Conservation (phyloP, 2,888 invertebrate species). For the Mesorhabditis sp. region DNA sequence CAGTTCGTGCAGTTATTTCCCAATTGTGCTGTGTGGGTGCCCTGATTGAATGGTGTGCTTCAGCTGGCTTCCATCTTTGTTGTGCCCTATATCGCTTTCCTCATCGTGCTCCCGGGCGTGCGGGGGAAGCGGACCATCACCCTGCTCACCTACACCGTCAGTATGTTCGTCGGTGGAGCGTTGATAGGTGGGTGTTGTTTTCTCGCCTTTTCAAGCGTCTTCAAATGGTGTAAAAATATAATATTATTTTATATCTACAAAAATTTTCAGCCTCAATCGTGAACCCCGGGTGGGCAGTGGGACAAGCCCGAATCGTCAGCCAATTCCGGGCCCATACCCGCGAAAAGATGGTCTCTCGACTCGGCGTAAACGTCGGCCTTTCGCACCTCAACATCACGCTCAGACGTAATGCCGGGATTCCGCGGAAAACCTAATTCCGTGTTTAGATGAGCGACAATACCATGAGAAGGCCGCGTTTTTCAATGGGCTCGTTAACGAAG, state of each 20-base stretch:
- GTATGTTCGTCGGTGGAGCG: constrained; percentile 43
- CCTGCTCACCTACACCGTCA: constrained; percentile 41
- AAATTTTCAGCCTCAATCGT: constrained; percentile 41
- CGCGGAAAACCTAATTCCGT: background rate
- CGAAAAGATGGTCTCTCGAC: constrained; percentile 41
- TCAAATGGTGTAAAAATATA: background rate
- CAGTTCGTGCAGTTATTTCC: background rate
- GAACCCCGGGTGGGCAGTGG: constrained; percentile 52
- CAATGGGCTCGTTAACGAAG: background rate
- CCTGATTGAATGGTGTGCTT: constrained; percentile 8
- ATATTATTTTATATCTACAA: background rate
- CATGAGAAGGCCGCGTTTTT: background rate
- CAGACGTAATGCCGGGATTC: constrained; percentile 23
- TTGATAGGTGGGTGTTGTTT: constrained; percentile 34
- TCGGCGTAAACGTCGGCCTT: constrained; percentile 52
- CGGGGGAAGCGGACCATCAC: constrained; percentile 48
- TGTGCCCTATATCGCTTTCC: constrained; percentile 50
- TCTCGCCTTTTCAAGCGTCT: background rate
- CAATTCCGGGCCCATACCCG: constrained; percentile 48
- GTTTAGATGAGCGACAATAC: background rate
- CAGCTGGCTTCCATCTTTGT: constrained; percentile 43
- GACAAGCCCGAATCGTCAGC: constrained; percentile 41
- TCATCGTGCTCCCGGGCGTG: constrained; percentile 51
- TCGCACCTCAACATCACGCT: constrained; percentile 48
- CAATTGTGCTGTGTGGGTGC: background rate